Evolutionary conservation across 64 coral and sea anemone species (phyloP).

Genomic region (Cladopsammia gracilis): DNA sequence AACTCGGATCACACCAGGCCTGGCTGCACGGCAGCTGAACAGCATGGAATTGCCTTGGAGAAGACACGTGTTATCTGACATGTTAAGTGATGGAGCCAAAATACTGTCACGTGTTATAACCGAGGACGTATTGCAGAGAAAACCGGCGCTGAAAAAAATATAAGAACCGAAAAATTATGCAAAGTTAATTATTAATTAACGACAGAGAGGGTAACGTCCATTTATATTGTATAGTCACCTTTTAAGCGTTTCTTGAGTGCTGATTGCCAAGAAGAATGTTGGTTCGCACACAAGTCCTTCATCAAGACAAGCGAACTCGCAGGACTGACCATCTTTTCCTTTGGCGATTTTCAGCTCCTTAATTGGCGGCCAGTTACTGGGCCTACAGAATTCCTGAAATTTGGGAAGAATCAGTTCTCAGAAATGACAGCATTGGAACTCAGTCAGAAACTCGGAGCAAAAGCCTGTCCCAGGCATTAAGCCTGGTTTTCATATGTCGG

Average conservation of each 20-base stretch:
- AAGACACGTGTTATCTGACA: neutral
- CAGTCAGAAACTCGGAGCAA: too few relatives aligned
- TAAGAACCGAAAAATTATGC: neutral
- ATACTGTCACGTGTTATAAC: neutral
- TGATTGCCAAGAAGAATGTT: conserved; percentile 14
- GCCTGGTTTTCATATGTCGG: too few relatives aligned
- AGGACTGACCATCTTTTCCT: conserved; percentile 56
- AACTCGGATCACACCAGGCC: neutral
- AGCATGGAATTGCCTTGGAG: conserved; percentile 37
- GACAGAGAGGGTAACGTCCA: too few relatives aligned
- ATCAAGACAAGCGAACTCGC: conserved; percentile 35
- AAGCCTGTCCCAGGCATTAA: too few relatives aligned
- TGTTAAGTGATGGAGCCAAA: conserved; percentile 42
- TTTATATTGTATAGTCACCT: neutral
- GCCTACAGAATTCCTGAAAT: conserved; percentile 63
- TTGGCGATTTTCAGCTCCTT: conserved; percentile 35
- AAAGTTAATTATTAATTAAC: too few relatives aligned
- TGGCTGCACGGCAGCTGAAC: conserved; percentile 46
- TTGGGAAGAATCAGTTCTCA: neutral
- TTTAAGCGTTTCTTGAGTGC: neutral
- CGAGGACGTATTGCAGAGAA: neutral
- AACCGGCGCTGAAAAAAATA: neutral
- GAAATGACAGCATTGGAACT: too few relatives aligned
- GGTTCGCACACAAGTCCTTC: conserved; percentile 43
- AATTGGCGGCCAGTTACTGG: conserved; percentile 54